Conservation (phyloP, 2,888 invertebrate species). For the Neoaliturus tenellus region DNA sequence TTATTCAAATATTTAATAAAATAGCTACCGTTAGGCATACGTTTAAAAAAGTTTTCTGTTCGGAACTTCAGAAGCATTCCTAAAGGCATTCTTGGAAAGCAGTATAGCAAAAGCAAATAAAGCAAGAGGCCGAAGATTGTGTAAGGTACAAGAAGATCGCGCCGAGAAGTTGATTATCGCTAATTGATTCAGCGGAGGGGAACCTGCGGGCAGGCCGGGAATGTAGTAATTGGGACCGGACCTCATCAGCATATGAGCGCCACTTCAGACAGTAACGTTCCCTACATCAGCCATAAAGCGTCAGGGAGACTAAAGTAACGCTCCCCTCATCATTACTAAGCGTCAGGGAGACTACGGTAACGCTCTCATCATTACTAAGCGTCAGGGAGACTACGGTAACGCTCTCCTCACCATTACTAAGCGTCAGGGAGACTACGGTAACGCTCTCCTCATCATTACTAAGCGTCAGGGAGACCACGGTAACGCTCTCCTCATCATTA, state of each 20-base stretch:
- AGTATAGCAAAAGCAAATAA: background rate
- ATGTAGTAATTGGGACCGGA: background rate
- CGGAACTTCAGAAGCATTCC: background rate
- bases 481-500: no score
- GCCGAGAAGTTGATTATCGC: slow-evolving; percentile 7
- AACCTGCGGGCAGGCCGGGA: slow-evolving; percentile 1
- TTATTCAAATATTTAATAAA: no score
- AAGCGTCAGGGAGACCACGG: no score
- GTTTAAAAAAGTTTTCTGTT: background rate
- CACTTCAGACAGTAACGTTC: background rate
- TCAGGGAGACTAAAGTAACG: no score
- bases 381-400: no score
- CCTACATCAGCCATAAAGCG: background rate
- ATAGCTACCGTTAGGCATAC: no score
- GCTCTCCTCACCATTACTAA: no score
- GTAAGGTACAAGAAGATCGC: background rate
- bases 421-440: no score
- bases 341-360: no score
- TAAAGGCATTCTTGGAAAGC: background rate
- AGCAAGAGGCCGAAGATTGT: background rate
- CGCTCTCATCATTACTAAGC: no score
- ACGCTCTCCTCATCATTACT: no score
- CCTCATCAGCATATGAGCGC: background rate
- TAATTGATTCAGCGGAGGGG: slow-evolving; percentile 3
- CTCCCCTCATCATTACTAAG: no score